A percentile compares a stretch with the other conserved stretches of the same genome.
Evolutionary conservation across 2,888 invertebrate species (phyloP).

Genomic region (Caenorhabditis virilis): DNA sequence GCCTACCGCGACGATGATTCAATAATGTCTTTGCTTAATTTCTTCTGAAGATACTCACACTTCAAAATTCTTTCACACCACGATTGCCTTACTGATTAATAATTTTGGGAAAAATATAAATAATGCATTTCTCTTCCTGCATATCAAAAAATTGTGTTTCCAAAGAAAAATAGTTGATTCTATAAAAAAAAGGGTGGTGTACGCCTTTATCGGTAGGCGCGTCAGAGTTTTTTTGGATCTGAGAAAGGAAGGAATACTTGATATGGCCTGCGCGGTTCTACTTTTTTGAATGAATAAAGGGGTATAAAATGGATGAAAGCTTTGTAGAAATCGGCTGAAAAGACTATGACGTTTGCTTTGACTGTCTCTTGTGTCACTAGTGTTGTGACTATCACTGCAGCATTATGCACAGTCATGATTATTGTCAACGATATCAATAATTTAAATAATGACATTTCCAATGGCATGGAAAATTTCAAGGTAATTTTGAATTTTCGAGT

Average conservation of each 20-base stretch:
- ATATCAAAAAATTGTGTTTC: no score
- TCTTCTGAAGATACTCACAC: no score
- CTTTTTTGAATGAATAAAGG: slow-evolving; percentile 11
- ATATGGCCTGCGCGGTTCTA: slow-evolving; percentile 23
- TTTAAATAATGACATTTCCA: slow-evolving; percentile 40
- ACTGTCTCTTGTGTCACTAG: slow-evolving; percentile 42
- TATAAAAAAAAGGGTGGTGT: no score
- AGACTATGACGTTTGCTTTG: slow-evolving; percentile 39
- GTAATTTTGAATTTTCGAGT: slow-evolving; percentile 6
- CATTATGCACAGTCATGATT: slow-evolving; percentile 37
- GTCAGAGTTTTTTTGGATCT: neutral
- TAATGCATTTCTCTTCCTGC: no score
- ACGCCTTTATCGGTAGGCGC: no score
- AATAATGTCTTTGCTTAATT: slow-evolving; percentile 23
- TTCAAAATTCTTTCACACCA: no score
- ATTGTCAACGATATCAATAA: slow-evolving; percentile 50
- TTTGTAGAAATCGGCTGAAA: slow-evolving; percentile 7
- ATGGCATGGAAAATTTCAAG: slow-evolving; percentile 46
- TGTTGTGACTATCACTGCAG: slow-evolving; percentile 32
- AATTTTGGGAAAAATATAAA: neutral
- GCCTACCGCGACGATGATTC: slow-evolving; percentile 39
- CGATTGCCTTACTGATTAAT: slow-evolving; percentile 2
- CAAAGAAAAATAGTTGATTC: neutral
- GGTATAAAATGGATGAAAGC: slow-evolving; percentile 18
- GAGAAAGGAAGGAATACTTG: slow-evolving; percentile 3